phyloP scores from a whole-genome alignment of 2,888 invertebrate species.

The Laothoe populi region DNA sequence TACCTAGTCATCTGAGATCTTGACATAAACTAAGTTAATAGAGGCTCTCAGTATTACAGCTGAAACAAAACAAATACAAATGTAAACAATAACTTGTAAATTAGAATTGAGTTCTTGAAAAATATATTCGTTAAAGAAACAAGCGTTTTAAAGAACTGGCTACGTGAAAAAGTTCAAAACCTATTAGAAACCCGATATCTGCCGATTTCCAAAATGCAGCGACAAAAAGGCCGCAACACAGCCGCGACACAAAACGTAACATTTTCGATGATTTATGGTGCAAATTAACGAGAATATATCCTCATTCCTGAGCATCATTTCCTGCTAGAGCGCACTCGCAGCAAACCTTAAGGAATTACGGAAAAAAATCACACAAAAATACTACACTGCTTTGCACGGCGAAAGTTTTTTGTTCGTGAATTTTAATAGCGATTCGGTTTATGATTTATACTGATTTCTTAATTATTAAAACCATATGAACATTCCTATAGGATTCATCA shows the following conservation, averaged over 20 bases:
- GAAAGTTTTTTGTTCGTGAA: constrained; percentile 43
- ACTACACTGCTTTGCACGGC: constrained; percentile 44
- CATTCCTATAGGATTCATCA: not conserved
- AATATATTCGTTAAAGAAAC: constrained; percentile 27
- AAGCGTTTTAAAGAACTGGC: constrained; percentile 24
- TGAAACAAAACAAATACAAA: too few species aligned
- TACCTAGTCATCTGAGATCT: too few species aligned
- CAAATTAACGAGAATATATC: constrained; percentile 84
- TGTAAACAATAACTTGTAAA: constrained; percentile 6
- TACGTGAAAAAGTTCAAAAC: constrained; percentile 15
- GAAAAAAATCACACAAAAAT: constrained; percentile 71
- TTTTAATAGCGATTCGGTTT: not conserved
- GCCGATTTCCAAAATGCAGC: constrained; percentile 33
- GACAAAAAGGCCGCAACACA: constrained; percentile 71
- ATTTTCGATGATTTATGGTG: constrained; percentile 83
- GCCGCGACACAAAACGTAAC: constrained; percentile 69
- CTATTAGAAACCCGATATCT: constrained; percentile 16
- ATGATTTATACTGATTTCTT: not conserved
- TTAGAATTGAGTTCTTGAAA: too few species aligned
- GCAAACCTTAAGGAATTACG: constrained; percentile 62
- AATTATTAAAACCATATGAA: not conserved
- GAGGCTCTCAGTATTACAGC: too few species aligned
- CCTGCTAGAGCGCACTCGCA: constrained; percentile 79
- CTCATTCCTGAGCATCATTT: constrained; percentile 83
- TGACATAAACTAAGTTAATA: too few species aligned